Percentiles rank a stretch among this genome's conserved stretches.
Conservation (phyloP, 2,113 vertebrate genomes). For the Poecilia latipinna region DNA sequence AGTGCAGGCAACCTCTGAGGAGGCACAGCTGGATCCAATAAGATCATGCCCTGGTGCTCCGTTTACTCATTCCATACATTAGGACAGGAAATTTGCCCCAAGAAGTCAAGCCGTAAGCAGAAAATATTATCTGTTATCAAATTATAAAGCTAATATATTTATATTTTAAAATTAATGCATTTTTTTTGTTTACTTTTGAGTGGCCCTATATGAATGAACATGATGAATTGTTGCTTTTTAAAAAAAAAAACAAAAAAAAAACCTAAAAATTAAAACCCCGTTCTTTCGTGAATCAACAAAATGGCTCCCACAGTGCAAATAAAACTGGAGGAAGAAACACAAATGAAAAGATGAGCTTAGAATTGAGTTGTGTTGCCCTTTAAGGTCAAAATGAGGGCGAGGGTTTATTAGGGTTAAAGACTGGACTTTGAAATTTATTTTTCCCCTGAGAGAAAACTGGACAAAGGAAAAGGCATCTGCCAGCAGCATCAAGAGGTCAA, state of each 20-base stretch:
- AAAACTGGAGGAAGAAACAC: background rate
- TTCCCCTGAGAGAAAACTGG: background rate
- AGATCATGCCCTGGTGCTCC: constrained; percentile 39
- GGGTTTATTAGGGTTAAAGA: background rate
- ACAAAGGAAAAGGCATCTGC: constrained; percentile 4
- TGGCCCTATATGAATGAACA: background rate
- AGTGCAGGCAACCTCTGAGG: constrained; percentile 50
- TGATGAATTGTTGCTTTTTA: no score
- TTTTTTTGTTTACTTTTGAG: background rate
- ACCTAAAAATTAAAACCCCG: background rate
- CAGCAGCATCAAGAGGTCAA: background rate
- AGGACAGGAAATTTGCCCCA: constrained; percentile 62
- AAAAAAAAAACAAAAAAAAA: background rate
- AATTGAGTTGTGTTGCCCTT: background rate
- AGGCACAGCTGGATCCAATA: constrained; percentile 70
- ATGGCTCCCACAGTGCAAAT: background rate
- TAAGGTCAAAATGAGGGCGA: background rate
- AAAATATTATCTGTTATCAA: background rate
- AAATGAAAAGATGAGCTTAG: background rate
- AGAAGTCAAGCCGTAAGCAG: constrained; percentile 20
- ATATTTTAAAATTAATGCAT: background rate
- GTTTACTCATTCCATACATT: constrained; percentile 68
- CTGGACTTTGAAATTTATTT: background rate
- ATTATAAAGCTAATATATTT: background rate
- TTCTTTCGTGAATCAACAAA: background rate